A percentile compares a stretch with the other conserved stretches of the same genome.
Conservation (phyloP, 2,888 invertebrate species). For the Omphaloscelis lunosa region DNA sequence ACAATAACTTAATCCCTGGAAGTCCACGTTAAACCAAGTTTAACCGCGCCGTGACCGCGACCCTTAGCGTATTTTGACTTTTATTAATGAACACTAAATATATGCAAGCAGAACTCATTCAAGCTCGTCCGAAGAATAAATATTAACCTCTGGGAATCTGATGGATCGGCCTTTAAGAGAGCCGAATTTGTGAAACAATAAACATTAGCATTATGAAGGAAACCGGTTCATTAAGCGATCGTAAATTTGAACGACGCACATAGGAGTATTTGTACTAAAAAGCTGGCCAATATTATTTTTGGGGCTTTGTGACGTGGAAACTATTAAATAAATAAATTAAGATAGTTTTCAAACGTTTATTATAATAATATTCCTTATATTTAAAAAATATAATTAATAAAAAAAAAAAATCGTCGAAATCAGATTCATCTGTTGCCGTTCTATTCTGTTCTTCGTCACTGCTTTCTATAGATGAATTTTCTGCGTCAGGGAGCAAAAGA, state of each 20-base stretch:
- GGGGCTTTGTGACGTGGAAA: too few relatives aligned
- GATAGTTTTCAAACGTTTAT: too few relatives aligned
- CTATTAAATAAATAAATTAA: too few relatives aligned
- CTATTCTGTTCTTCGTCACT: too few relatives aligned
- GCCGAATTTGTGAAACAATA: conserved; percentile 79
- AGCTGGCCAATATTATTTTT: too few relatives aligned
- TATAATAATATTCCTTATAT: too few relatives aligned
- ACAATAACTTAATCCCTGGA: conserved; percentile 61
- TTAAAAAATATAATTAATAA: too few relatives aligned
- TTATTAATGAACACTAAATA: conserved; percentile 80
- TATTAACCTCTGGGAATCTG: conserved; percentile 68
- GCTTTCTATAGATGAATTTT: too few relatives aligned
- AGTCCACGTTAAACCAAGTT: conserved; percentile 49
- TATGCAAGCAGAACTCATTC: conserved; percentile 75
- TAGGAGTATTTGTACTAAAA: too few relatives aligned
- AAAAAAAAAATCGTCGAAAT: too few relatives aligned
- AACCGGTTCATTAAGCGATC: conserved; percentile 73
- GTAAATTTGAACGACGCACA: conserved; percentile 71
- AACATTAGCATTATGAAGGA: conserved; percentile 74
- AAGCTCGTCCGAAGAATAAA: conserved; percentile 66
- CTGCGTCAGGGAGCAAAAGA: too few relatives aligned
- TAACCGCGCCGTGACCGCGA: conserved; percentile 49
- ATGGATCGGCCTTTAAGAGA: conserved; percentile 71
- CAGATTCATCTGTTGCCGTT: too few relatives aligned
- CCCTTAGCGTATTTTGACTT: conserved; percentile 70